Evolutionary conservation across 2,113 vertebrate genomes (phyloP).

Genomic region (Mus musculus): GRCm39 chr15:12342501-12343000

Average conservation of each 20-base stretch:
- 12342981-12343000: conserved; percentile 49
- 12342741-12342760: too few relatives aligned
- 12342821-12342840: too few relatives aligned
- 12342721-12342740: too few relatives aligned
- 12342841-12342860: too few relatives aligned
- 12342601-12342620: not conserved
- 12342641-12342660: not conserved
- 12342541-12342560: conserved; percentile 14
- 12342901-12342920: not conserved
- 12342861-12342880: conserved; percentile 1
- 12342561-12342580: not conserved
- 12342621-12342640: conserved; percentile 40
- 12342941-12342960: not conserved
- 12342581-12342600: not conserved
- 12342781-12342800: not conserved
- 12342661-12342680: not conserved
- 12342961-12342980: conserved; percentile 35
- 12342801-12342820: not conserved
- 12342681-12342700: too few relatives aligned
- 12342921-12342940: not conserved
- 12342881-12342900: conserved; percentile 1
- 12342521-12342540: not conserved
- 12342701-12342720: too few relatives aligned
- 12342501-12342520: not conserved
- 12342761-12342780: too few relatives aligned